These are phyloP conservation scores for Rhopalosiphum nymphaeae DNA, from an alignment of 2,888 invertebrate species.

Conservation along the genomic window DNA sequence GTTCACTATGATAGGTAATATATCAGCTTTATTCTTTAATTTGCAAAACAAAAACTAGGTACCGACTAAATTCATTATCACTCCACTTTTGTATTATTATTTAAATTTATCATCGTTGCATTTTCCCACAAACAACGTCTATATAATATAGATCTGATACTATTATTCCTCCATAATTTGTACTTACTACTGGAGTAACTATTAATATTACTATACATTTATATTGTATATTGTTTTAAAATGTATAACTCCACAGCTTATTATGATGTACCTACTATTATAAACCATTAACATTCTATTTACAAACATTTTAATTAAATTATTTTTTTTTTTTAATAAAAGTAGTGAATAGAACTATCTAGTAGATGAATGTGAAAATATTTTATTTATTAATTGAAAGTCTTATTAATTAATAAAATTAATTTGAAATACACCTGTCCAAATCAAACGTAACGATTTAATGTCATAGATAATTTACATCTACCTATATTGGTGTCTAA, in stretches of 20 bases:
- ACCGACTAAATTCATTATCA: neutral
- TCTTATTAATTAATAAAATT: neutral
- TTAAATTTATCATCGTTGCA: neutral
- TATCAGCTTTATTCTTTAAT: neutral
- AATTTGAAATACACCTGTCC: neutral
- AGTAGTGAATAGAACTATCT: neutral
- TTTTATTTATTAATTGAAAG: too few relatives aligned
- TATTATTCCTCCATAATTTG: neutral
- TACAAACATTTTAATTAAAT: neutral
- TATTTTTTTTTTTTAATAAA: neutral
- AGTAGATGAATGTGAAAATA: too few relatives aligned
- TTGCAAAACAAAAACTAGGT: neutral
- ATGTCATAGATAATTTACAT: neutral
- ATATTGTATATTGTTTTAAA: neutral
- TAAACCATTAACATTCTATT: neutral
- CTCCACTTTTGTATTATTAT: neutral
- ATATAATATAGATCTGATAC: neutral
- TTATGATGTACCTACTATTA: neutral
- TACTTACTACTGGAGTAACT: neutral
- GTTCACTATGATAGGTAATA: neutral
- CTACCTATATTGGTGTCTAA: neutral
- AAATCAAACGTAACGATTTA: neutral
- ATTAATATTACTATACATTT: neutral
- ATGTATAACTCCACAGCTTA: neutral
- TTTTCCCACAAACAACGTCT: neutral